Percentiles rank a stretch among this genome's conserved stretches.
Evolutionary conservation across 2,113 vertebrate species (phyloP).

Genomic region (Gymnarchus niloticus): DNA sequence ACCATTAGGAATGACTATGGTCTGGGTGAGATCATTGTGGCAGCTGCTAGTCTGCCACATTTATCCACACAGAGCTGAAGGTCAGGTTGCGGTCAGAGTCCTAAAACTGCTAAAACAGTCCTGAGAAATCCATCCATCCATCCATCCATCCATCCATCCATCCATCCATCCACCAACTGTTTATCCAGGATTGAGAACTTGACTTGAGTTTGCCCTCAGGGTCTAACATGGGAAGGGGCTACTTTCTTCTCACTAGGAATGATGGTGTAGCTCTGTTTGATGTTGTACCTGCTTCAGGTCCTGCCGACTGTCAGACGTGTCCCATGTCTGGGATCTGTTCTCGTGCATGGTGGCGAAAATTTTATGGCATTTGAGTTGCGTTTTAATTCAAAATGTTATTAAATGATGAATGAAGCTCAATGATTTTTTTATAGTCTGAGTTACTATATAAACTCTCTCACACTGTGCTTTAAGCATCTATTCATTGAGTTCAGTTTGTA

Average conservation of each 20-base stretch:
- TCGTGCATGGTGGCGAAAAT: not conserved
- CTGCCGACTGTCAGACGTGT: not conserved
- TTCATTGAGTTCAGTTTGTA: not conserved
- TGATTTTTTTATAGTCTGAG: not conserved
- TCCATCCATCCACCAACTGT: not conserved
- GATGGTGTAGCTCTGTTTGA: not conserved
- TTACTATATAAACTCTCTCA: not conserved
- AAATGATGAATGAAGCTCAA: not conserved
- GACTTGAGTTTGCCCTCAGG: too few relatives aligned
- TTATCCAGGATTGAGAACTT: not conserved
- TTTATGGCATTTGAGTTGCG: not conserved
- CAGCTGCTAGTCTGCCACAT: not conserved
- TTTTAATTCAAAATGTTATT: not conserved
- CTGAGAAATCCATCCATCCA: not conserved
- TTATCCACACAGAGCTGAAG: conserved; percentile 26
- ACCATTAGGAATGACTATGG: conserved; percentile 1
- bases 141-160: not conserved
- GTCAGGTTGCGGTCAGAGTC: not conserved
- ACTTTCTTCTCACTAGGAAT: conserved; percentile 1
- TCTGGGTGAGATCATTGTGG: conserved; percentile 35
- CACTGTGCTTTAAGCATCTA: conserved; percentile 10
- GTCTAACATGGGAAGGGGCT: too few relatives aligned
- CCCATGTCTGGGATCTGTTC: not conserved
- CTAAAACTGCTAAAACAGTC: not conserved
- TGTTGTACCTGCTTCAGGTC: not conserved